Evolutionary conservation across 2,113 vertebrate species (phyloP).

Genomic region (Tachuris rubrigastra): DNA sequence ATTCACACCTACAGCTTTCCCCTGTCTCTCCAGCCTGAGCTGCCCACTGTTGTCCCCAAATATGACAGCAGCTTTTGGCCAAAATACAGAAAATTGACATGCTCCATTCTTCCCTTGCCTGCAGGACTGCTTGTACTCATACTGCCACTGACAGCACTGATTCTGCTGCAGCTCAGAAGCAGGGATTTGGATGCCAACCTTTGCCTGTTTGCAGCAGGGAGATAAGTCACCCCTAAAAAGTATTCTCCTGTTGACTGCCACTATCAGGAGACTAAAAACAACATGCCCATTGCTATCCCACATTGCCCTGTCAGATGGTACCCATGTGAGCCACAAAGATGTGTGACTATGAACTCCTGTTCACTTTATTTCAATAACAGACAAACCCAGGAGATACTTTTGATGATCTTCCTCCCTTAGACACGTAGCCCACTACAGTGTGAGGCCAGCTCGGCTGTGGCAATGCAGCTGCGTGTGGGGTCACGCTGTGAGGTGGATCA

Average conservation of each 20-base stretch:
- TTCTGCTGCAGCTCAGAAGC: neutral
- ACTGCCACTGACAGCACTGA: neutral
- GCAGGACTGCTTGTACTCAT: neutral
- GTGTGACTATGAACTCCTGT: neutral
- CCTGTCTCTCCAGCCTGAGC: neutral
- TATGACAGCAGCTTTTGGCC: neutral
- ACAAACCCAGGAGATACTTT: neutral
- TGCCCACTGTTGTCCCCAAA: neutral
- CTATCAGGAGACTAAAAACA: neutral
- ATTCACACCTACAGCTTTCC: neutral
- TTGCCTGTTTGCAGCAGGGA: neutral
- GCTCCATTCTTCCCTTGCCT: neutral
- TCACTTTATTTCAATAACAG: neutral
- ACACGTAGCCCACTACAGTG: fast-evolving
- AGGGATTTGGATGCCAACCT: neutral
- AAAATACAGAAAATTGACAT: neutral
- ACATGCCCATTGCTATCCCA: neutral
- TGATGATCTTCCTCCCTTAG: neutral
- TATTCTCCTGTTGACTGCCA: neutral
- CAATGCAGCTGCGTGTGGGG: neutral
- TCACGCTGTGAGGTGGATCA: neutral
- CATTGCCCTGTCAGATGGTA: neutral
- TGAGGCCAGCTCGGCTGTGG: fast-evolving
- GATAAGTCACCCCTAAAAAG: neutral
- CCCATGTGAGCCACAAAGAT: neutral